These are phyloP conservation scores for Ectropis crepuscularia DNA, from an alignment of 2,888 invertebrate species.

Conservation along the genomic window DNA sequence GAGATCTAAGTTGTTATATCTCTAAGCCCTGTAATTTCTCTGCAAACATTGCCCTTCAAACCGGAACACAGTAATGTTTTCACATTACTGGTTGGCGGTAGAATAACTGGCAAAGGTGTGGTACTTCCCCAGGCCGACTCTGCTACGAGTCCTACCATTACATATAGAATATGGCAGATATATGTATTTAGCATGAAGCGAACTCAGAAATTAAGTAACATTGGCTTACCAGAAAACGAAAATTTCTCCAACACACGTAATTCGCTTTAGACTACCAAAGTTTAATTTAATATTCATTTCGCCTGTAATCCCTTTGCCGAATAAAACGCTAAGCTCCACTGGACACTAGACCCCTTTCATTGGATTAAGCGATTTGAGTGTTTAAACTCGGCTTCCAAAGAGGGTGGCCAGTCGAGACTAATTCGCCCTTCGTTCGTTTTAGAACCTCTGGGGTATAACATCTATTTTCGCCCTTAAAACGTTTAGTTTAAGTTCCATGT, in stretches of 20 bases:
- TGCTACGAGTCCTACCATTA: no score
- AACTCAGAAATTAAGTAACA: neutral
- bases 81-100: no score
- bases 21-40: no score
- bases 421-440: conserved; percentile 52
- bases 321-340: conserved; percentile 59
- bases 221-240: neutral
- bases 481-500: conserved; percentile 39
- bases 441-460: conserved; percentile 34
- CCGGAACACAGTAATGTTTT: no score
- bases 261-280: conserved; percentile 27
- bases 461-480: conserved; percentile 48
- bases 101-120: no score
- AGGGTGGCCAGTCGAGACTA: conserved; percentile 63
- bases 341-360: conserved; percentile 67
- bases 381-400: conserved; percentile 65
- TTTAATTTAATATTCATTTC: conserved; percentile 50
- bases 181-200: neutral
- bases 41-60: no score
- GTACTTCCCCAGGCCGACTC: no score
- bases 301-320: conserved; percentile 46
- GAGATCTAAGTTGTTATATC: no score
- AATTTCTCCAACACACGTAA: conserved; percentile 11
- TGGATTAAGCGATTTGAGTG: conserved; percentile 77
- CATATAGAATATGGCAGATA: no score